Base-by-base conservation (phyloP, 1,140 invertebrate species). In the Orius insidiosus region DNA sequence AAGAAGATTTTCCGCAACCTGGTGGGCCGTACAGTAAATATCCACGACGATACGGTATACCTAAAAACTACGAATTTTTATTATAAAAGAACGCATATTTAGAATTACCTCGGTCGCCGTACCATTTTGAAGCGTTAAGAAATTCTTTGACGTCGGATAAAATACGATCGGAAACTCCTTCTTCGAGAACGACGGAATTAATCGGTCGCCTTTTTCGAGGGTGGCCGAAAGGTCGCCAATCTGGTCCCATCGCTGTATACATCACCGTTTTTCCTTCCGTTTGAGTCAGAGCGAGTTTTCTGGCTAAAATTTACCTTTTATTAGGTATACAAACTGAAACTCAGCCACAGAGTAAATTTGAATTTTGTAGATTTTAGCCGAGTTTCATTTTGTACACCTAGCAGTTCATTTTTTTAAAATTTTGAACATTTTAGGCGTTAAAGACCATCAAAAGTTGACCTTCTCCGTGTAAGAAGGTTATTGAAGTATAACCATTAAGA, bases 1-100 rank as follows among this genome's bases (percentile, higher is more conserved):
- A 97, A 32, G 90, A 96, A 2, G 89, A 95, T 72, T 98, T 98
- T 8, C 94, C 93, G 70, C 92, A 97, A n/a, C 95, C 96, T 2
- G 95, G 94, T 10, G 94, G 94, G 1, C 95, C 95, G 67, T 97
- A 71, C 0, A 98, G 64, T 16, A 98, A 68, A 67, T 99, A 99
- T 2, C 92, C 75, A 54, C 74, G 56, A 48, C 75, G 57, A 57
- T 77, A 77, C 11, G 75, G 75, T 19, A 77, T 69, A 6, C 72
- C 85, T 76, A 60, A 45, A 43, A 18, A 43, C 41, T 43, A 11
- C 9, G 8, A 9, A 30, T 43, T 24, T 24, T 24, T 7, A 30
- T 11, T 18, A 50, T 10, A 36, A 46, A 10, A 24, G 6, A 41
- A 43, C 18, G n/a, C n/a, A 42, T 31, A 39, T 41, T 33, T 11